Evolutionary conservation across 2,888 invertebrate species (phyloP), one percentile per base, ranked within the genome.

Genomic region (Ecliptopera silaceata): DNA sequence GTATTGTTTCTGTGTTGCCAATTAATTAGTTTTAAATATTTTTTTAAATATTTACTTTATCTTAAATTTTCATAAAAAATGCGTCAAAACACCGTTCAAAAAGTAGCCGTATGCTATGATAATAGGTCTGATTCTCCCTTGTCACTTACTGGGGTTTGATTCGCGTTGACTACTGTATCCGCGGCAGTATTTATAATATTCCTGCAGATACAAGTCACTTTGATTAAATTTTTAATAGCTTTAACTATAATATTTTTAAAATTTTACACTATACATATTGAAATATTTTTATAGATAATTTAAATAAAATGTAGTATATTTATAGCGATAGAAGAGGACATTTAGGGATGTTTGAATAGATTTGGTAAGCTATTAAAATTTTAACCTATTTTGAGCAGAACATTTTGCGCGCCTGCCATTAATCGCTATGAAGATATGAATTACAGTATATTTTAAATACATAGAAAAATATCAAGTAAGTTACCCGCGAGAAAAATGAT

Each of bases 1-100:
- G 89, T 91, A 90, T 87, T 90, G 89, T 88, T 88, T 88, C 86
- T 88, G 90, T 80, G 84, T 85, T 86, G 89, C 89, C 91, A 89
- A 90, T 89, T 87, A 85, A 84, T 85, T 86, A 84, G 73, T 72
- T 80, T 82, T 79, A 50, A 52, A 56, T 55, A 57, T 76, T 76
- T 75, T 65, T 67, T 63, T 57, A 57, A 59, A 71, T 75, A 67
- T 71, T 75, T 80, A 76, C 72, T 72, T 74, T 74, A 77, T 67
- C 64, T 68, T 61, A 65, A 61, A 66, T 66, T 75, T 83, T 82
- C 82, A 74, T 86, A 86, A 87, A 84, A 90, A 90, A 89, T 88
- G 88, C 86, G 80, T 88, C 88, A 90, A 90, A 91, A 91, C 86
- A 87, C 86, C 87, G 66, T 86, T 87, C 88, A 88, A 90, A 91